Evolutionary conservation across 1,140 invertebrate species (phyloP).

Genomic region (Bombyx mandarina): DNA sequence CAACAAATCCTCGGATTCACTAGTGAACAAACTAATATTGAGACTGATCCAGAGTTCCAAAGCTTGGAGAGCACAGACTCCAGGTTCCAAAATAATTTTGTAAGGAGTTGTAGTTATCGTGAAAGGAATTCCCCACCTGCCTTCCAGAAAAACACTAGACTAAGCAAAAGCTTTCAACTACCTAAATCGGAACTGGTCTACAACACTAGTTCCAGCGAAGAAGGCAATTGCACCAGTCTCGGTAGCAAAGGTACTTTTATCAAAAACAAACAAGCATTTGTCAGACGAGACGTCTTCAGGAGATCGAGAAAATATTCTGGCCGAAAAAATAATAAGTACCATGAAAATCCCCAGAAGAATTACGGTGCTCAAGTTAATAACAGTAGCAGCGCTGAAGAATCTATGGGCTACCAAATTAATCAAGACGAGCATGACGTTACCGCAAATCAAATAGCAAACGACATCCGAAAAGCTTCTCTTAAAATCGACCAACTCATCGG

Average conservation of each 20-base stretch:
- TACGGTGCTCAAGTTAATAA: conserved; percentile 52
- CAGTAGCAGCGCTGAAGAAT: conserved; percentile 68
- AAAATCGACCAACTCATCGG: conserved; percentile 73
- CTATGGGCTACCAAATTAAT: conserved; percentile 66
- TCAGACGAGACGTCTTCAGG: conserved; percentile 64
- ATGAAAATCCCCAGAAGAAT: conserved; percentile 63
- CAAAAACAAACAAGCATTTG: conserved; percentile 74
- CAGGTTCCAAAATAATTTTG: conserved; percentile 66
- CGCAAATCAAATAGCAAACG: conserved; percentile 71
- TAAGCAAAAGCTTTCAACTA: conserved; percentile 69
- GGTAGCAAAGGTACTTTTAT: conserved; percentile 71
- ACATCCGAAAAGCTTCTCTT: conserved; percentile 67
- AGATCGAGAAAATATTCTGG: conserved; percentile 70
- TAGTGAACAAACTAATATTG: conserved; percentile 69
- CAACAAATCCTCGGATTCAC: conserved; percentile 71
- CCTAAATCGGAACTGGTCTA: conserved; percentile 66
- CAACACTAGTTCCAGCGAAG: conserved; percentile 68
- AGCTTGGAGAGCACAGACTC: conserved; percentile 73
- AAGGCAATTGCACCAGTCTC: conserved; percentile 54
- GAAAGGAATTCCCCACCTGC: conserved; percentile 70
- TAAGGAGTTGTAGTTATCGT: conserved; percentile 72
- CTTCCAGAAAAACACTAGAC: conserved; percentile 69
- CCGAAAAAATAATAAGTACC: conserved; percentile 68
- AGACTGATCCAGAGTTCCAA: conserved; percentile 71
- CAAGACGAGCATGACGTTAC: conserved; percentile 69